These are phyloP conservation scores for Muntiacus reevesi DNA, from an alignment of 2,113 vertebrate genomes.

Conservation along the genomic window DNA sequence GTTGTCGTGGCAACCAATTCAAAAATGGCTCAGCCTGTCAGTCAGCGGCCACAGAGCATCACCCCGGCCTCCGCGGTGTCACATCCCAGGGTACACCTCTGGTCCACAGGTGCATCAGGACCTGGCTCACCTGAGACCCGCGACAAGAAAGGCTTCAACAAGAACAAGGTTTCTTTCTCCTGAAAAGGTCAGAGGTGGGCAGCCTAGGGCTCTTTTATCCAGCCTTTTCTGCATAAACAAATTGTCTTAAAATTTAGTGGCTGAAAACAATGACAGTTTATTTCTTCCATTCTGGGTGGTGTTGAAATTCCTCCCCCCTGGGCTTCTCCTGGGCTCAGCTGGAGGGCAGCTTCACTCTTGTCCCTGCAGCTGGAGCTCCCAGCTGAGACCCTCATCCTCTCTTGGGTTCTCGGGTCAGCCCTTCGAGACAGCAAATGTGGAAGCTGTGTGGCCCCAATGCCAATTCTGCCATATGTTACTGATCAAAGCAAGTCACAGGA, in stretches of 20 bases:
- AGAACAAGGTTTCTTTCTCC: neutral
- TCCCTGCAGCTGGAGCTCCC: neutral
- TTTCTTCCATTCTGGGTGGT: neutral
- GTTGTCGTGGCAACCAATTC: slow-evolving; percentile 58
- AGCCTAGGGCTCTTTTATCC: neutral
- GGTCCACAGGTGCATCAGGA: neutral
- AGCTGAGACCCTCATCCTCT: neutral
- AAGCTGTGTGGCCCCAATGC: rapidly evolving
- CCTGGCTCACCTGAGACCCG: neutral
- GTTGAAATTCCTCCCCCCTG: rapidly evolving
- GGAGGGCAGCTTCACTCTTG: neutral
- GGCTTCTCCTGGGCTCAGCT: neutral
- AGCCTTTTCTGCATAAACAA: neutral
- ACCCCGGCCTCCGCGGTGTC: neutral
- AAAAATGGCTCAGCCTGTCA: neutral
- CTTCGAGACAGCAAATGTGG: neutral
- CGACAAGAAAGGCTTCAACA: neutral
- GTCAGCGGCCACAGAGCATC: neutral
- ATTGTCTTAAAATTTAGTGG: neutral
- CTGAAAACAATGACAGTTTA: neutral
- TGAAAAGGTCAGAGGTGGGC: neutral
- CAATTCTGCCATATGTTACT: neutral
- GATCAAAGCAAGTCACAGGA: neutral
- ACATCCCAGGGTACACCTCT: neutral
- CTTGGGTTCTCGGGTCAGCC: neutral